Conservation (phyloP, 2,113 vertebrate species). For the Phainopepla nitens region DNA sequence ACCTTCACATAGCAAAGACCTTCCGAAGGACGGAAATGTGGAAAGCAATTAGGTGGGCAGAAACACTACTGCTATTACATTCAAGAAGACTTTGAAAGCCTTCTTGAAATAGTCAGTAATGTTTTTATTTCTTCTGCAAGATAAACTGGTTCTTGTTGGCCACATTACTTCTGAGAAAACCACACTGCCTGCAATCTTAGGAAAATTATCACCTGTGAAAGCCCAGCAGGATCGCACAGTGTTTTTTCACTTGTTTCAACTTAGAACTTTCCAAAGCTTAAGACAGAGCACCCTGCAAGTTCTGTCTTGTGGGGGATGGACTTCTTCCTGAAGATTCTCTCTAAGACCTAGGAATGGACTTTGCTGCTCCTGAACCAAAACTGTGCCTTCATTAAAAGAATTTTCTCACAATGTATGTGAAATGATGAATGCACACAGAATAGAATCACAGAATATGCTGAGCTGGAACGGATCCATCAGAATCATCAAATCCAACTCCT, state of each 20-base stretch:
- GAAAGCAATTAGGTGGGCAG: not conserved
- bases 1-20: not conserved
- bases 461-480: not conserved
- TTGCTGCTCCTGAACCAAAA: not conserved
- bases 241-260: not conserved
- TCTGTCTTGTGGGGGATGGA: not conserved
- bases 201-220: not conserved
- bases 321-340: not conserved
- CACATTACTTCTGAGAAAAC: not conserved
- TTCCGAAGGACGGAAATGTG: not conserved
- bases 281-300: not conserved
- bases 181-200: not conserved
- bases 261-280: not conserved
- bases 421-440: not conserved
- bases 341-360: not conserved
- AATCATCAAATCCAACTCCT: accelerated
- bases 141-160: not conserved
- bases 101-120: not conserved
- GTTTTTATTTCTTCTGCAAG: not conserved
- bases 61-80: not conserved
- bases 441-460: not conserved
- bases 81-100: not conserved
- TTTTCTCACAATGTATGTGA: not conserved
- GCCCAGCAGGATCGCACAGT: not conserved
- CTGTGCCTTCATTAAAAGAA: not conserved